Percentiles rank a stretch among this genome's conserved stretches.
Conservation (phyloP, 2,113 vertebrate species). For the Seriola aureovittata region DNA sequence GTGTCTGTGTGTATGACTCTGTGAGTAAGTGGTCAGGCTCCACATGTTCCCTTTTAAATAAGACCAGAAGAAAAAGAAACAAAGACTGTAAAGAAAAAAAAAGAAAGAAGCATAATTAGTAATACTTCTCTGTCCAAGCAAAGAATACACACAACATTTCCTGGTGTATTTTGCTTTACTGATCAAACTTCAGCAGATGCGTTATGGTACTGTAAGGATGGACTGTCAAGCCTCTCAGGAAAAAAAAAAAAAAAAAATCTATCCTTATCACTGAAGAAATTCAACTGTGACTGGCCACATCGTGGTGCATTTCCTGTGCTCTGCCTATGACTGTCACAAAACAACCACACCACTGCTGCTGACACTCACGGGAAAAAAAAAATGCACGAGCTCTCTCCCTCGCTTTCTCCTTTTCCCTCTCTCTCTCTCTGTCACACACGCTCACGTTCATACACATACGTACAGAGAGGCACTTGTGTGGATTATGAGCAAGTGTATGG, state of each 20-base stretch:
- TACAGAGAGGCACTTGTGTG: conserved; percentile 59
- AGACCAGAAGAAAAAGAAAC: conserved; percentile 2
- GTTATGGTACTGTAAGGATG: conserved; percentile 40
- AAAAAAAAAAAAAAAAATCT: conserved; percentile 58
- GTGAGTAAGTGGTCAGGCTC: conserved; percentile 53
- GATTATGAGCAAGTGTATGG: conserved; percentile 74
- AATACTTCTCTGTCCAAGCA: background rate
- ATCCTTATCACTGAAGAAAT: conserved; percentile 76
- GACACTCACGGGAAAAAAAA: conserved; percentile 25
- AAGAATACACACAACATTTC: conserved; percentile 4
- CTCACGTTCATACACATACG: conserved; percentile 5
- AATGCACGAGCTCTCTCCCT: conserved; percentile 21
- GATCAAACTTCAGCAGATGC: conserved; percentile 47
- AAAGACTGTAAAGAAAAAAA: conserved; percentile 1
- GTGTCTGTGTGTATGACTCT: conserved; percentile 34
- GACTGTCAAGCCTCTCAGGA: conserved; percentile 46
- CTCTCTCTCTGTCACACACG: conserved; percentile 31
- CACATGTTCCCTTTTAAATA: conserved; percentile 27
- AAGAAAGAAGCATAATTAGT: background rate
- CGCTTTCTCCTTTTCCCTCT: conserved; percentile 29
- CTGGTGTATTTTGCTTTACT: conserved; percentile 32
- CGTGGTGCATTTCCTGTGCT: conserved; percentile 69
- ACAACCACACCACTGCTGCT: conserved; percentile 71
- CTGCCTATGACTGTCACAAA: conserved; percentile 75
- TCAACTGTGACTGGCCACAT: conserved; percentile 77